Base-by-base conservation (phyloP, 2,888 invertebrate species). In the Polia nebulosa region DNA sequence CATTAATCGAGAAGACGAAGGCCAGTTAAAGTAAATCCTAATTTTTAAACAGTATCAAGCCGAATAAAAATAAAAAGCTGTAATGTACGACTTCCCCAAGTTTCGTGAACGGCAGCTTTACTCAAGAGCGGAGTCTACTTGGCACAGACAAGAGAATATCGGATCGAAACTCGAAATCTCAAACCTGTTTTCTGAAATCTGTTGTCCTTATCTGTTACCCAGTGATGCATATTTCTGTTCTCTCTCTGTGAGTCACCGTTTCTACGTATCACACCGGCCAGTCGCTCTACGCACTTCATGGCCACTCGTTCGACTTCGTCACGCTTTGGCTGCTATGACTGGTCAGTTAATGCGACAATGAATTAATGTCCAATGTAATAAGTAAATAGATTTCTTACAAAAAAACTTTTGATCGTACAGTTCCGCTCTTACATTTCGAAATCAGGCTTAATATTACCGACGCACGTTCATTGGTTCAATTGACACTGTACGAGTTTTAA, bases 141-240 rank as follows among this genome's bases (percentile, higher is more conserved):
- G 91, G 91, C 89, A 90, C 91, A 94, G 94, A 92, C 94, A 90
- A 92, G 93, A 94, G 95, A 94, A 91, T 95, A 95, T 95, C 93
- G 94, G 93, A 94, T 95, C 92, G 92, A 93, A 94, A 95, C 94
- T 95, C 94, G 95, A 95, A 95, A 94, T 95, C 92, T 91, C 87
- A 91, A 95, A 95, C 95, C 94, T 93, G 95, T 95, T 95, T 91
- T 91, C 88, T 90, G 87, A 85, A 81, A 86, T 90, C 85, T 86
- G 75, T 82, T 87, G 88, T 95, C 94, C 90, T 90, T 90, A 85
- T 95, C 93, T 87, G 76, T 75, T 90, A 71, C 82, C 80, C 82
- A 74, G 73, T 72, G 78, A 81, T 84, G 82, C 74, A 87, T 89
- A 94, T 94, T 82, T 86, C 89, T 88, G 86, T 79, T 92, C 95